Conservation (phyloP, 1,140 invertebrate species). For the Drosophila seguyi region DNA sequence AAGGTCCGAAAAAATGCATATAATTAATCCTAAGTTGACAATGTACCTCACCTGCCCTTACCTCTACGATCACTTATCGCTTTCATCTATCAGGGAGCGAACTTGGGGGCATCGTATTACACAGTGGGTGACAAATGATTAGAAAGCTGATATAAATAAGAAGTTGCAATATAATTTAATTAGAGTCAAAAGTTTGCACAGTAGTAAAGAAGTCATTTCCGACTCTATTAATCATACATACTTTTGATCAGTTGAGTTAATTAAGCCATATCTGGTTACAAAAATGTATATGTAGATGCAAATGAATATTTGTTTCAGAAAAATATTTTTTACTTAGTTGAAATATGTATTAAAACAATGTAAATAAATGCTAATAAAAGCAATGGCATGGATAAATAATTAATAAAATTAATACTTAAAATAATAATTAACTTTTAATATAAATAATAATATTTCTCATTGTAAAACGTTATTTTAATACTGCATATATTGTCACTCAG, state of each 20-base stretch:
- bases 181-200: too few species aligned
- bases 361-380: background rate
- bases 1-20: background rate
- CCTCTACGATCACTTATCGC: constrained; percentile 1
- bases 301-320: background rate
- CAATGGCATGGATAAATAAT: background rate
- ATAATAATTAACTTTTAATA: too few species aligned
- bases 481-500: background rate
- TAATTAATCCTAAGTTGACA: constrained; percentile 10
- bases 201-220: too few species aligned
- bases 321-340: background rate
- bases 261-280: too few species aligned
- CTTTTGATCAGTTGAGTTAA: too few species aligned
- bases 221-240: too few species aligned
- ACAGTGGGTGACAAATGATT: background rate
- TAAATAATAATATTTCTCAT: background rate
- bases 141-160: background rate
- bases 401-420: too few species aligned
- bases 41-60: constrained; percentile 1
- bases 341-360: background rate
- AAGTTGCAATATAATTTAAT: background rate
- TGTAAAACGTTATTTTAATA: background rate
- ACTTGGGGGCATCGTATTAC: background rate
- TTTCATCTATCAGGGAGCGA: constrained; percentile 5
- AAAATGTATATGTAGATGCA: too few species aligned